These are phyloP conservation scores for Synodontis membranacea DNA, from an alignment of 2,113 vertebrate genomes.

Conservation along the genomic window DNA sequence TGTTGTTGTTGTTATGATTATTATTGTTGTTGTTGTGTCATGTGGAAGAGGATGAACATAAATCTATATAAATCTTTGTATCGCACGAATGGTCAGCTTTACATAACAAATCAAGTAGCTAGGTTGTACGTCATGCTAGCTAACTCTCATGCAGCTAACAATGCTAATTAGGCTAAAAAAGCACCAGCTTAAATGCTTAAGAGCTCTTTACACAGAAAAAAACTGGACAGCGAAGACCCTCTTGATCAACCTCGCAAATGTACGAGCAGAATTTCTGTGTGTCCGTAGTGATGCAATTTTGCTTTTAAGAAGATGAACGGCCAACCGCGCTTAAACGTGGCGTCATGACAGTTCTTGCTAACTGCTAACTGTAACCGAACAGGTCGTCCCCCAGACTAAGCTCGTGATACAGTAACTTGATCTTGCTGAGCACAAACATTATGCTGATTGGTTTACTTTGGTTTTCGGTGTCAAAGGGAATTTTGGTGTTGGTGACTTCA, in stretches of 20 bases:
- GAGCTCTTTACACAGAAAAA: not conserved
- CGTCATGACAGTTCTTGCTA: not conserved
- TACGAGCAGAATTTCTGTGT: not conserved
- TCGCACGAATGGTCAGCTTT: no score
- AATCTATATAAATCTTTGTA: no score
- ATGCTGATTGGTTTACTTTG: conserved; percentile 29
- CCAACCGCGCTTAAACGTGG: not conserved
- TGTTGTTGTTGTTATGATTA: no score
- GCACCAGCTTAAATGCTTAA: not conserved
- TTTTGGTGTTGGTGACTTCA: conserved; percentile 10
- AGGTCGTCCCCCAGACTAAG: not conserved
- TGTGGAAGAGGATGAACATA: no score
- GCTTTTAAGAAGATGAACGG: no score
- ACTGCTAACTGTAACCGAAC: not conserved
- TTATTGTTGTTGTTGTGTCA: no score
- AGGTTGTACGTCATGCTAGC: not conserved
- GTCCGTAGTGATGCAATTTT: no score
- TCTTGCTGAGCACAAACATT: not conserved
- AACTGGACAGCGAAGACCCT: not conserved
- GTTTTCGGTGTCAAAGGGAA: not conserved
- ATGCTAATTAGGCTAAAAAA: not conserved
- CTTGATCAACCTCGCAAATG: not conserved
- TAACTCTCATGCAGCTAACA: not conserved
- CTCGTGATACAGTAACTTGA: not conserved
- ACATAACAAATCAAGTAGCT: no score